Evolutionary conservation across 2,888 invertebrate species (phyloP).

Genomic region (Nomada fabriciana): DNA sequence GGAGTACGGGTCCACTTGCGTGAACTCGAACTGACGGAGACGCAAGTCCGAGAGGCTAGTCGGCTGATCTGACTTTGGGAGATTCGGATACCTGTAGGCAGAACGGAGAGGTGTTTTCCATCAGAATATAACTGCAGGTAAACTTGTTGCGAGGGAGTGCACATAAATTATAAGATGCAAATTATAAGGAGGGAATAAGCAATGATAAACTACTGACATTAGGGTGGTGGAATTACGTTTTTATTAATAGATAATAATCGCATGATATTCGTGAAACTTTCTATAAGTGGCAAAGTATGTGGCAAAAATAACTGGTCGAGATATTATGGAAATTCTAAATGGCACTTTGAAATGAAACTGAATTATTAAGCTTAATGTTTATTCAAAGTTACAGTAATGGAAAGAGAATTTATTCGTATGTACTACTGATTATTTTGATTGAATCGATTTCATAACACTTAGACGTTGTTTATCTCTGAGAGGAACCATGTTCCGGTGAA

Average conservation of each 20-base stretch:
- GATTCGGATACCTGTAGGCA: conserved; percentile 79
- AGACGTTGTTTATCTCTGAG: neutral
- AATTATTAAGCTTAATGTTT: too few species aligned
- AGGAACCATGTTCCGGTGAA: conserved; percentile 3
- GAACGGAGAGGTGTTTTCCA: neutral
- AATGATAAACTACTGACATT: neutral
- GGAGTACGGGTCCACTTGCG: conserved; percentile 80
- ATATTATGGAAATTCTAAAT: too few species aligned
- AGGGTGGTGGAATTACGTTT: too few species aligned
- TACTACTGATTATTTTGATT: neutral
- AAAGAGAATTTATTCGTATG: neutral
- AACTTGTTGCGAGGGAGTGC: neutral
- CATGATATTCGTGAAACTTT: too few species aligned
- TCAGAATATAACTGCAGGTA: neutral
- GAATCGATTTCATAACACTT: neutral
- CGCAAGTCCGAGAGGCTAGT: conserved; percentile 81
- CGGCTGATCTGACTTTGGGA: conserved; percentile 79
- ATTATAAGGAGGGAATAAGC: neutral
- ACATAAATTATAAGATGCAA: neutral
- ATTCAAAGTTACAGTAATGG: too few species aligned
- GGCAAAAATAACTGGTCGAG: too few species aligned
- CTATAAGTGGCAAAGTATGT: too few species aligned
- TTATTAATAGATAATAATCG: too few species aligned
- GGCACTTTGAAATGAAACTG: too few species aligned
- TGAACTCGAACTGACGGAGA: conserved; percentile 81